These are phyloP conservation scores for Montipora sp. DNA, from an alignment of 64 coral and sea anemone genomes.

Conservation along the genomic window DNA sequence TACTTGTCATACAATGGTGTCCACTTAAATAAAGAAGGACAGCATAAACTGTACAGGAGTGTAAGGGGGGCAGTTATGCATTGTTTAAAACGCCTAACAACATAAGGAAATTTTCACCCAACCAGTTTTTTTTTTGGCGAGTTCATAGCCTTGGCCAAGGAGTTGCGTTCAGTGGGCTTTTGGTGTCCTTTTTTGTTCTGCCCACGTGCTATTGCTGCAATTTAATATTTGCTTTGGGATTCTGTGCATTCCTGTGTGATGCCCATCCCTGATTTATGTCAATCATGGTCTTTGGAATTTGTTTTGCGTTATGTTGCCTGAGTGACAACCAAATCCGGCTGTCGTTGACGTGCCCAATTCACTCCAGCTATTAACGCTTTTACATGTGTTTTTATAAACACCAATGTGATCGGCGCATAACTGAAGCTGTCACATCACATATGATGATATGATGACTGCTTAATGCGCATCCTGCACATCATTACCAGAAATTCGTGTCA, in stretches of 20 bases:
- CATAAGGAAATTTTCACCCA: not conserved
- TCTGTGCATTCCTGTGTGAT: not conserved
- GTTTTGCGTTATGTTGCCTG: conserved; percentile 16
- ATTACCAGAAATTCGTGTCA: no score
- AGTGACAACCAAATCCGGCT: conserved; percentile 21
- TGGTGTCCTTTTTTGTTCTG: no score
- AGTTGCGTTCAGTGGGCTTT: conserved; percentile 12
- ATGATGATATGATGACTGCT: conserved; percentile 9
- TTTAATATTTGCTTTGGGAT: not conserved
- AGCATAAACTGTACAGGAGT: conserved; percentile 30
- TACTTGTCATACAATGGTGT: no score
- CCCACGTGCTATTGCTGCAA: no score
- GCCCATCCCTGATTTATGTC: not conserved
- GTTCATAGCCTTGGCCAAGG: conserved; percentile 16
- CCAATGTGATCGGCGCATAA: conserved; percentile 2
- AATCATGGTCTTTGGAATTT: conserved; percentile 28
- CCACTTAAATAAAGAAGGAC: conserved; percentile 7
- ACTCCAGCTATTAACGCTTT: conserved; percentile 45
- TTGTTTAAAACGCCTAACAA: conserved; percentile 18
- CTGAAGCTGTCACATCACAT: conserved; percentile 43
- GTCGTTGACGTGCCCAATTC: conserved; percentile 25
- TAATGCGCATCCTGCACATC: not conserved
- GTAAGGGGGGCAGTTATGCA: conserved; percentile 34
- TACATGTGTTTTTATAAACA: not conserved
- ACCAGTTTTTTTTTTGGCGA: no score